Conservation (phyloP, 2,888 invertebrate genomes). For the Drosophila fulvimacula region DNA sequence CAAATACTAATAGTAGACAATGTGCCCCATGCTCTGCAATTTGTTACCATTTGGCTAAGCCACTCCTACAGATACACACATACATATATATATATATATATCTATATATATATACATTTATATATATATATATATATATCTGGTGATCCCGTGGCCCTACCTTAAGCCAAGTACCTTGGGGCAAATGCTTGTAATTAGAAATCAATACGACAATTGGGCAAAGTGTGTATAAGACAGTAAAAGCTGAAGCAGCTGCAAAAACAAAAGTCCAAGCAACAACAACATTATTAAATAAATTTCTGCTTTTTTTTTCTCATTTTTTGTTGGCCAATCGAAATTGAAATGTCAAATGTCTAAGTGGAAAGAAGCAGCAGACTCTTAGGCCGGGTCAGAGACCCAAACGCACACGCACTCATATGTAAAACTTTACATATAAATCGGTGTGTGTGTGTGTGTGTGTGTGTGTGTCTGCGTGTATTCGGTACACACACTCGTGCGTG, state of each 20-base stretch:
- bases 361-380: conserved; percentile 24
- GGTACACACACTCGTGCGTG: conserved; percentile 40
- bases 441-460: conserved; percentile 4
- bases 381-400: conserved; percentile 53
- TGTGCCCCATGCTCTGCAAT: conserved; percentile 27
- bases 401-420: conserved; percentile 20
- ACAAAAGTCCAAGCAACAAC: background rate
- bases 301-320: conserved; percentile 20
- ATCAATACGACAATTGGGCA: conserved; percentile 69
- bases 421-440: conserved; percentile 18
- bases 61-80: conserved; percentile 40
- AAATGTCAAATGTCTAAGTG: conserved; percentile 67
- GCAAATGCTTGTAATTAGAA: conserved; percentile 66
- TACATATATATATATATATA: conserved; percentile 1
- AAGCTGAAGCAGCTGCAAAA: conserved; percentile 1
- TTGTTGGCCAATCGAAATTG: conserved; percentile 60
- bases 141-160: conserved; percentile 49
- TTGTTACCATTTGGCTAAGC: conserved; percentile 51
- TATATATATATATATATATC: background rate
- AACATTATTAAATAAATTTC: conserved; percentile 1
- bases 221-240: conserved; percentile 24
- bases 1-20: conserved; percentile 63
- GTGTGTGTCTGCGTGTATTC: conserved; percentile 19
- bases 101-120: background rate
- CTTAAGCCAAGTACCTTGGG: conserved; percentile 60